These are phyloP conservation scores for Hephaestus fuliginosus DNA, from an alignment of 2,797 vertebrate genomes.

Conservation along the genomic window DNA sequence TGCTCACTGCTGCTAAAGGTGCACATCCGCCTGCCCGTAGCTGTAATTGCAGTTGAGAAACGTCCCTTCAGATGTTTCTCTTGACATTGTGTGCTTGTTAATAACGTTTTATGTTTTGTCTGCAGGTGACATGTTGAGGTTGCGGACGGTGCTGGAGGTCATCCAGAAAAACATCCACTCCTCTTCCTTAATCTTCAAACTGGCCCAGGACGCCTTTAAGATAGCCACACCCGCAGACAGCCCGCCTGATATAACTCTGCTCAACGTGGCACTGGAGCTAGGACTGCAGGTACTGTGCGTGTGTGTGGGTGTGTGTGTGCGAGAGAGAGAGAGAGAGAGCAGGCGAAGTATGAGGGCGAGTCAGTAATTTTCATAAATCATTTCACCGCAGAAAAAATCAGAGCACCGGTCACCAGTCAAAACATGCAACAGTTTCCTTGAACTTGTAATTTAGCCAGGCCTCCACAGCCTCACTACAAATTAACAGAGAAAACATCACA, in stretches of 20 bases:
- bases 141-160: conserved; percentile 95
- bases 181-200: conserved; percentile 97
- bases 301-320: conserved; percentile 1
- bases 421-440: conserved; percentile 47
- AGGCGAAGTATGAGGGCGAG: conserved; percentile 16
- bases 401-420: conserved; percentile 42
- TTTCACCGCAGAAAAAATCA: conserved; percentile 39
- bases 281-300: conserved; percentile 91
- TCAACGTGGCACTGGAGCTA: conserved; percentile 96
- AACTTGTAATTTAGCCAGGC: conserved; percentile 59
- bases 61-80: neutral
- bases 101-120: neutral
- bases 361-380: conserved; percentile 49
- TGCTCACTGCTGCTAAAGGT: conserved; percentile 94
- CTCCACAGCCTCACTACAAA: conserved; percentile 58
- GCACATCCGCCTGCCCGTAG: neutral
- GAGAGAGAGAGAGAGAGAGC: neutral
- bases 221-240: conserved; percentile 95
- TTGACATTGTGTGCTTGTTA: neutral
- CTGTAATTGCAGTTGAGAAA: neutral
- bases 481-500: conserved; percentile 71
- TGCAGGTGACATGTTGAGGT: conserved; percentile 94
- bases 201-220: conserved; percentile 98
- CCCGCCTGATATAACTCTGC: conserved; percentile 94
- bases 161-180: conserved; percentile 99